phyloP scores from a whole-genome alignment of 92 coral and sea anemone genomes.

The Phymanthus crucifer region DNA sequence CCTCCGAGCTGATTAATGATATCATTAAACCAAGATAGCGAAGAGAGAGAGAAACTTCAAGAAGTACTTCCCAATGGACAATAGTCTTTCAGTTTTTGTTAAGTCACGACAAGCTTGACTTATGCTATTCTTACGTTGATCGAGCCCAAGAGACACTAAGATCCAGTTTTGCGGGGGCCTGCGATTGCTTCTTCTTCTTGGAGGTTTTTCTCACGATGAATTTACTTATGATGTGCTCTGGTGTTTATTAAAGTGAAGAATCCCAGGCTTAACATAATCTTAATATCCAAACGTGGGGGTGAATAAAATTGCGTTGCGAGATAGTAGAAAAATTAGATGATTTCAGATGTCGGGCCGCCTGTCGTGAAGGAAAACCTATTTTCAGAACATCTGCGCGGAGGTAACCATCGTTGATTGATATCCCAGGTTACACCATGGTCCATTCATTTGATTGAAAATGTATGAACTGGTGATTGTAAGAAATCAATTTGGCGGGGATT shows the following conservation, averaged over 20 bases:
- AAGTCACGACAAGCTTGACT: background rate
- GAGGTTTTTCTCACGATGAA: background rate
- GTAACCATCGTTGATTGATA: background rate
- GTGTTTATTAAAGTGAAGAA: background rate
- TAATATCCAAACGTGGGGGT: constrained; percentile 1
- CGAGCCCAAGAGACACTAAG: background rate
- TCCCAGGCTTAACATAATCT: background rate
- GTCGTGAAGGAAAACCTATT: background rate
- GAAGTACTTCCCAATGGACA: background rate
- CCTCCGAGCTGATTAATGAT: background rate
- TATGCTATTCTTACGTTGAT: background rate
- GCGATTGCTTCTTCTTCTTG: background rate
- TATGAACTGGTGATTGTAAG: background rate
- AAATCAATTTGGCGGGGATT: background rate
- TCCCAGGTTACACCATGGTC: background rate
- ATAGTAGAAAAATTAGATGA: background rate
- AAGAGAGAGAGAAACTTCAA: background rate
- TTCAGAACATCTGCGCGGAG: constrained; percentile 2
- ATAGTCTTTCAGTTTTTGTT: background rate
- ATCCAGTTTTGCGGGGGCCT: background rate
- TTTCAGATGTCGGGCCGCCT: constrained; percentile 10
- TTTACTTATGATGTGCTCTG: background rate
- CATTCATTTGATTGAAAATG: background rate
- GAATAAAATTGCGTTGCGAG: background rate
- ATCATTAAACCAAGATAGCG: background rate